These are phyloP conservation scores for Perdita meconis DNA, from an alignment of 2,888 invertebrate species.

Conservation along the genomic window DNA sequence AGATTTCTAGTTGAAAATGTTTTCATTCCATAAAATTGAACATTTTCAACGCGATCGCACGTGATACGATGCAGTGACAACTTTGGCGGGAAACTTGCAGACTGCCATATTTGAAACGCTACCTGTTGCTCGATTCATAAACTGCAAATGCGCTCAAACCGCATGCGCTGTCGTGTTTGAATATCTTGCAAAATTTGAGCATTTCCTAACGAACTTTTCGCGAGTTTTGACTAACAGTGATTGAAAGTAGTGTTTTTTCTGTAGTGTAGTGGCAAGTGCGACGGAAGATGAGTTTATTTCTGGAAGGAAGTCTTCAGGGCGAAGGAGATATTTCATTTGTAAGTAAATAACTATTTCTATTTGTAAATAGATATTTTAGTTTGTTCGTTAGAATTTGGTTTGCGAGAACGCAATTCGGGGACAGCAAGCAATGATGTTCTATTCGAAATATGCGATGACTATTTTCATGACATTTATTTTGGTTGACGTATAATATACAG, in stretches of 20 bases:
- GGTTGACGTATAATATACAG: slow-evolving; percentile 18
- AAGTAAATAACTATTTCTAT: background rate
- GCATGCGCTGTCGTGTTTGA: slow-evolving; percentile 2
- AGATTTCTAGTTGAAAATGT: background rate
- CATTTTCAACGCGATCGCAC: background rate
- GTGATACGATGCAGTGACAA: background rate
- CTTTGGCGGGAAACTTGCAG: slow-evolving; percentile 46
- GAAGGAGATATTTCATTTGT: background rate
- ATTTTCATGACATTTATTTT: slow-evolving; percentile 41
- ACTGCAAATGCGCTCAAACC: background rate
- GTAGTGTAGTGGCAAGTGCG: background rate
- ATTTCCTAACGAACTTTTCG: background rate
- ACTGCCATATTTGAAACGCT: slow-evolving; percentile 26
- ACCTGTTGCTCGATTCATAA: slow-evolving; percentile 31
- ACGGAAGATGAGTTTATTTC: too few species aligned
- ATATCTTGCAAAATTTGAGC: background rate
- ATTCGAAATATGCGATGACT: background rate
- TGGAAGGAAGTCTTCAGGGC: background rate
- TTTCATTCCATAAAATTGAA: background rate
- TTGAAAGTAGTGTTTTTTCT: background rate
- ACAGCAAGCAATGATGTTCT: background rate
- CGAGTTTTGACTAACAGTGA: background rate
- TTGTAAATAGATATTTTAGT: background rate
- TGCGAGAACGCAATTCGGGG: background rate
- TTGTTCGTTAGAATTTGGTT: too few species aligned